A percentile compares a stretch with the other conserved stretches of the same genome.
phyloP scores from a whole-genome alignment of 1,140 invertebrate species.

The Ditylenchus dipsaci region DNA sequence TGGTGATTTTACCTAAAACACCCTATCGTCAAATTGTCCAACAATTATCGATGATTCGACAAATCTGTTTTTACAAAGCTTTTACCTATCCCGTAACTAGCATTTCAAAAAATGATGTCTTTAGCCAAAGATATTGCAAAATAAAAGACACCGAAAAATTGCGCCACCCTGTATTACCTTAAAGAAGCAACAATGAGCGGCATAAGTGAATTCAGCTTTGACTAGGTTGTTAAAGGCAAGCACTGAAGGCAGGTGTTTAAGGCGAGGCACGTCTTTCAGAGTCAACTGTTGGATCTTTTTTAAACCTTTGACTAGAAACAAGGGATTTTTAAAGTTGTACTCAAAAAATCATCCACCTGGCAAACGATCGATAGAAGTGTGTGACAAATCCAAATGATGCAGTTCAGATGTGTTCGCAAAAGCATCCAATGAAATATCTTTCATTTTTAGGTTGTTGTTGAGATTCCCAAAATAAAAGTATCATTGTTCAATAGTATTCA shows the following conservation, averaged over 20 bases:
- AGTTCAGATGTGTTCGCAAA: constrained; percentile 33
- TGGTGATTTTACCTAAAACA: no score
- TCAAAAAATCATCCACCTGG: no score
- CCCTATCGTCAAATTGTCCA: no score
- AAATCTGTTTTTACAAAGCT: no score
- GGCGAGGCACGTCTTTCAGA: constrained; percentile 30
- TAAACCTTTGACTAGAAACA: constrained; percentile 29
- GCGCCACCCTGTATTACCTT: no score
- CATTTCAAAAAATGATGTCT: no score
- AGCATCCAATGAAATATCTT: constrained; percentile 11
- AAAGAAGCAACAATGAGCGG: constrained; percentile 47
- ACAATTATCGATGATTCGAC: no score
- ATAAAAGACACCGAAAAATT: no score
- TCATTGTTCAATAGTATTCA: background rate
- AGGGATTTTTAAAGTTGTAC: no score
- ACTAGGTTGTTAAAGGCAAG: constrained; percentile 42
- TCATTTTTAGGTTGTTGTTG: constrained; percentile 21
- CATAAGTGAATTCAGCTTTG: constrained; percentile 41
- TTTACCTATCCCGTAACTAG: no score
- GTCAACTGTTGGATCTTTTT: constrained; percentile 34
- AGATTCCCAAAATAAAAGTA: constrained; percentile 20
- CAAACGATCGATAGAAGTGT: constrained; percentile 31
- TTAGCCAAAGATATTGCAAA: no score
- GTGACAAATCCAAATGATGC: constrained; percentile 32
- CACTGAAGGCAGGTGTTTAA: constrained; percentile 38